phyloP scores from a whole-genome alignment of 2,888 invertebrate species.

The Neocrepidodera transversa region DNA sequence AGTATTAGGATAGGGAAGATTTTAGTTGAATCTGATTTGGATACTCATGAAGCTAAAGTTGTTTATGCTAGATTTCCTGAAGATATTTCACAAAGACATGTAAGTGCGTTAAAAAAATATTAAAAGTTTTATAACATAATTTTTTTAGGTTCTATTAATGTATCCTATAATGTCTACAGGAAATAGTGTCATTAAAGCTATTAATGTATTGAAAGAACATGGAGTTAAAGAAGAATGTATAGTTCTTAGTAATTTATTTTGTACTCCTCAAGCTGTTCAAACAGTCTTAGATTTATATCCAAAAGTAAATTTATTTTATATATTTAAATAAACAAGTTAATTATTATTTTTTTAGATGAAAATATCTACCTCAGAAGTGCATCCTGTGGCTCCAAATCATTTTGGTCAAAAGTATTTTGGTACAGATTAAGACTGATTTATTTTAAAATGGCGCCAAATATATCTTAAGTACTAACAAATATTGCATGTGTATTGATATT shows the following conservation, averaged over 20 bases:
- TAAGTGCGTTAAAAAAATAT: conserved; percentile 40
- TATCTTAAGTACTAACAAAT: not conserved
- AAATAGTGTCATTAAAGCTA: conserved; percentile 93
- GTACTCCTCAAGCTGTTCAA: conserved; percentile 89
- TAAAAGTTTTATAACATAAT: not conserved
- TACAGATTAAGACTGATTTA: conserved; percentile 73
- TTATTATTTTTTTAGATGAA: conserved; percentile 70
- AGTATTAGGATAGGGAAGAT: conserved; percentile 99
- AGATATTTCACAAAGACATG: conserved; percentile 84
- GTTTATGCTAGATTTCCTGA: conserved; percentile 98
- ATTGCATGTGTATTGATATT: not conserved
- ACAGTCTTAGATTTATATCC: conserved; percentile 86
- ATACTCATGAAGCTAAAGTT: conserved; percentile 95
- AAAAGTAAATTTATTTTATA: conserved; percentile 58
- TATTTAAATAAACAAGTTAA: conserved; percentile 20
- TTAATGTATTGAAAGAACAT: conserved; percentile 92
- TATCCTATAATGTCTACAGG: conserved; percentile 99
- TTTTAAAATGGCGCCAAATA: not conserved
- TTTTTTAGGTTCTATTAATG: conserved; percentile 81
- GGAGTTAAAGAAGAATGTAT: conserved; percentile 93
- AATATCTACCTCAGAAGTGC: conserved; percentile 94
- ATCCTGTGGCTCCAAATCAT: conserved; percentile 94
- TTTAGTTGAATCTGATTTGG: conserved; percentile 93
- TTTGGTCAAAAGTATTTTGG: conserved; percentile 99
- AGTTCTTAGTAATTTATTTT: conserved; percentile 96